These are phyloP conservation scores for Melinopterus prodromus DNA, from an alignment of 2,888 invertebrate species.

Conservation along the genomic window DNA sequence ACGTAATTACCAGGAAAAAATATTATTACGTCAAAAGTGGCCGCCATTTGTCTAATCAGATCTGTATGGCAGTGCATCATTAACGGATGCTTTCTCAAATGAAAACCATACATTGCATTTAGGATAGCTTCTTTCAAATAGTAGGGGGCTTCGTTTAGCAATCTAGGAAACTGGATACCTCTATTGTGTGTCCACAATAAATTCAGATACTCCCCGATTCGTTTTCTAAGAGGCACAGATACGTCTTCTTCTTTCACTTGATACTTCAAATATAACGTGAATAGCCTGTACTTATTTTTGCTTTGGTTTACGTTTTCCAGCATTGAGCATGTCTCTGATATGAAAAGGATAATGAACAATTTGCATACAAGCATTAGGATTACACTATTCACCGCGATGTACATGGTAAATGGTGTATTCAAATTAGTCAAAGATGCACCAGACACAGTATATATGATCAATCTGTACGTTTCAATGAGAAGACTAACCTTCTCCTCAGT, in stretches of 20 bases:
- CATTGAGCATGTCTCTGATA: conserved; percentile 35
- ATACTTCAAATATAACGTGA: conserved; percentile 35
- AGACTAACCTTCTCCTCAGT: not conserved
- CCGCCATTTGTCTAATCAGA: conserved; percentile 46
- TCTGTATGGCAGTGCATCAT: conserved; percentile 46
- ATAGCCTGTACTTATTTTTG: conserved; percentile 32
- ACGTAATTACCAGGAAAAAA: conserved; percentile 47
- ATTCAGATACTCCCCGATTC: conserved; percentile 36
- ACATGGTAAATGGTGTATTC: conserved; percentile 15
- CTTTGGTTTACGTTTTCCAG: conserved; percentile 33
- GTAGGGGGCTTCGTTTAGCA: conserved; percentile 46
- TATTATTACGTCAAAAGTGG: conserved; percentile 39
- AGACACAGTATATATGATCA: conserved; percentile 27
- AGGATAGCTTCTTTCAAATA: conserved; percentile 47
- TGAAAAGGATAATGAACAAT: conserved; percentile 33
- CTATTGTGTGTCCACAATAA: conserved; percentile 33
- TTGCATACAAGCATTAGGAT: conserved; percentile 29
- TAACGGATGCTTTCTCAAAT: conserved; percentile 44
- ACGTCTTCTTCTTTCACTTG: conserved; percentile 33
- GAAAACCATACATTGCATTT: conserved; percentile 47
- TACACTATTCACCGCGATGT: conserved; percentile 27
- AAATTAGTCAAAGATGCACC: conserved; percentile 25
- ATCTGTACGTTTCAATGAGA: conserved; percentile 19
- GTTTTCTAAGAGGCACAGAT: conserved; percentile 35
- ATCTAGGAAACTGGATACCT: conserved; percentile 41